Conservation (phyloP, 2,113 vertebrate species). For the Platanista minor region DNA sequence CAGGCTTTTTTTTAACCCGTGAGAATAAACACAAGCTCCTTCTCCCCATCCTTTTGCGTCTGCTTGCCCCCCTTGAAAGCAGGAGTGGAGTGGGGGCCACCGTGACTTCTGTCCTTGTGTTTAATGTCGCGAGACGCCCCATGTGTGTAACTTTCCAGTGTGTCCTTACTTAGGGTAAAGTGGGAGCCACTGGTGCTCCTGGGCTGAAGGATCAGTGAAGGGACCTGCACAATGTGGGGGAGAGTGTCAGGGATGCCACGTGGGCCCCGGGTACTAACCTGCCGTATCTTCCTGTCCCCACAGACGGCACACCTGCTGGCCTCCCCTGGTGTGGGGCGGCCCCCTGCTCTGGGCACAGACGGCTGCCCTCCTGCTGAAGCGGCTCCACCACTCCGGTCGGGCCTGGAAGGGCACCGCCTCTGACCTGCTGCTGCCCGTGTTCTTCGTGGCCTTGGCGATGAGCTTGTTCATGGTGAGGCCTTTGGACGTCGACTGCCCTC, state of each 20-base stretch:
- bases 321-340: background rate
- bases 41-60: background rate
- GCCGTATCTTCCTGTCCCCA: background rate
- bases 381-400: constrained; percentile 58
- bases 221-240: fast-evolving
- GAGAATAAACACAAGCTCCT: too few relatives aligned
- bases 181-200: fast-evolving
- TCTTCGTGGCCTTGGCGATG: constrained; percentile 84
- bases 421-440: constrained; percentile 69
- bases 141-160: background rate
- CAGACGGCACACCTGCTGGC: background rate
- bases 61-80: fast-evolving
- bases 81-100: too few relatives aligned
- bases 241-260: fast-evolving
- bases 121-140: fast-evolving
- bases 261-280: background rate
- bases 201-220: too few relatives aligned
- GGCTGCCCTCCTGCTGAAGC: constrained; percentile 70
- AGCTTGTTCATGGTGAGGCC: constrained; percentile 81
- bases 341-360: constrained; percentile 45
- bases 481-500: constrained; percentile 64
- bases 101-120: fast-evolving
- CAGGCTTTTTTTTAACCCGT: background rate
- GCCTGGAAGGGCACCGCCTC: constrained; percentile 73
- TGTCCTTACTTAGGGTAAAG: background rate